Base-by-base conservation (phyloP, 2,888 invertebrate genomes). In the Andricus quercusramuli region DNA sequence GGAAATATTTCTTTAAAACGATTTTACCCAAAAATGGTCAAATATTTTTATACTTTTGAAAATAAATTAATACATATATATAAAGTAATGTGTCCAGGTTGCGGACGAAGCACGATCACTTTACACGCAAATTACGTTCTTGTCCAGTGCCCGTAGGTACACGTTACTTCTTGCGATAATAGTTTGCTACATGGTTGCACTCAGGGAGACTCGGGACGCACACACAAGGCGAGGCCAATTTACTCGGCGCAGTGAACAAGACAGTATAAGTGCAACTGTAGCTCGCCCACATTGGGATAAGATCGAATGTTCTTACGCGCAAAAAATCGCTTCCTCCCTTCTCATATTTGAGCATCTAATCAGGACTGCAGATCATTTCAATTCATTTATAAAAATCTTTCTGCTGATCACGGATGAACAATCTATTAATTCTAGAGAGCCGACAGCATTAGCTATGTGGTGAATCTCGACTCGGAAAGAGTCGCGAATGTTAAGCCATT, bases 121-220 rank as follows among this genome's bases (percentile, higher is more conserved):
- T 74, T 74, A 74, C 51, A 74, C 70, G 70, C 70, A 76, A 83
- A 68, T 79, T 77, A 64, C 78, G 70, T 59, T 77, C 67, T 78
- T 79, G 77, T 80, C 41, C 51, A 79, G 64, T 81, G 68, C 78
- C 66, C 62, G 67, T 47, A 41, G 79, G 78, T 79, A 79, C 64
- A 62, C 74, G 64, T 82, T 82, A 78, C 78, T 78, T 77, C 67
- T 79, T 77, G 78, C 79, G 64, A 79, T 84, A 79, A 83, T 80
- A 83, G 82, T 82, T 79, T 78, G 65, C 78, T 77, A 80, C 80
- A 83, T 68, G 79, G 80, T 66, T 79, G 78, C 66, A 66, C 68
- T 74, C 32, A 65, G 74, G 74, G 47, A 74, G 77, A 41, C 47
- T 66, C 78, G 56, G 77, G 68, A 51, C 78, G 77, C 51, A 62